Evolutionary conservation across 2,113 vertebrate genomes (phyloP), one percentile per base, ranked within the genome.

Genomic region (Phoenicopterus ruber): DNA sequence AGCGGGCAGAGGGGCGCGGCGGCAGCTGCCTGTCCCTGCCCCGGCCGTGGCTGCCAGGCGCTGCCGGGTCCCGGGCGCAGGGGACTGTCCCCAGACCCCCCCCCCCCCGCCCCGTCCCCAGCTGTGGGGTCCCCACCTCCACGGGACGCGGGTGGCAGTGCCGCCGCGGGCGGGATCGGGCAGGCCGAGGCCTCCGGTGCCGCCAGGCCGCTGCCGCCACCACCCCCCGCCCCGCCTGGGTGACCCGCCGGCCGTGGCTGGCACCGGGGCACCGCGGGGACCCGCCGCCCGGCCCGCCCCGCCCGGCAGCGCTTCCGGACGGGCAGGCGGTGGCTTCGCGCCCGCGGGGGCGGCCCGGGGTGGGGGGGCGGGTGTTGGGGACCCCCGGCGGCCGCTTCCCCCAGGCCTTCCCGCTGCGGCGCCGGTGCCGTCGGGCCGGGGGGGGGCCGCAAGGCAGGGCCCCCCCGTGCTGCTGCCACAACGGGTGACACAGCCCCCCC

Each of bases 221-320:
- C 58, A 4, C 34, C 54, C 6, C 46, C 62, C 13, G 3, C 31
- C 49, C 32, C 4, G 32, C 16, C 26, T 7, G 7, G 63, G 61
- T 22, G 7, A 4, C 5, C 20, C 12, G 4, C 26, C 10, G 12
- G 14, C 1, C 15, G 58, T 9, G n/a, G n/a, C n/a, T n/a, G n/a
- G n/a, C 58, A 62, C n/a, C 58, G 6, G 24, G 46, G 58, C 22
- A 32, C 74, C 57, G 10, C 6, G 32, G 44, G 44, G 9, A n/a
- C 66, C 28, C 69, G 8, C 25, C 6, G 67, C 47, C 34, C 46
- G 28, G 36, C n/a, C 38, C n/a, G 13, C 14, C 57, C 29, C 34
- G 32, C 16, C 46, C 17, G 49, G 49, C 49, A 4, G 17, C 32
- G 34, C 57, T 24, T 22, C 57, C 5, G 13, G 20, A 59, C 19